Percentiles rank a stretch among this genome's conserved stretches.
Conservation (phyloP, 2,888 invertebrate species). For the Elgonia sp. region DNA sequence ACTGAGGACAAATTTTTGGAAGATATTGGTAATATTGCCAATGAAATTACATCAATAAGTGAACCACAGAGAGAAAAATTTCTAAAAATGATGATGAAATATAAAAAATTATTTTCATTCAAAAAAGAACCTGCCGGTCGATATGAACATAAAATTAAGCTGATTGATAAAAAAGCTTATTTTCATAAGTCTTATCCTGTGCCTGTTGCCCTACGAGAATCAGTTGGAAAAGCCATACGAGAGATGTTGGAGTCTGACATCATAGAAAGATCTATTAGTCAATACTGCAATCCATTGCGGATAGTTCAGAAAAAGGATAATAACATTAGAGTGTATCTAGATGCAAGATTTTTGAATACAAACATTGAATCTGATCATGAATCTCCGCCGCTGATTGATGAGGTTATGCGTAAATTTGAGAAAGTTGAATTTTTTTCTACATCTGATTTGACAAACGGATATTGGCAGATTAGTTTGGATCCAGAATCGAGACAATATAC, state of each 20-base stretch:
- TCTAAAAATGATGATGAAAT: slow-evolving; percentile 12
- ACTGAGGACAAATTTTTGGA: neutral
- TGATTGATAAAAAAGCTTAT: slow-evolving; percentile 14
- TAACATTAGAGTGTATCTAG: too few relatives aligned
- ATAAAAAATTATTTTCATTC: slow-evolving; percentile 72
- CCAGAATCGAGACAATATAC: too few relatives aligned
- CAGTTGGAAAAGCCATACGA: slow-evolving; percentile 77
- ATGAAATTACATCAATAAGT: neutral
- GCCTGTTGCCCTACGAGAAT: slow-evolving; percentile 77
- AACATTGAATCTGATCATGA: too few relatives aligned
- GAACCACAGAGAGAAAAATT: neutral
- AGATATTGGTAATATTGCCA: neutral
- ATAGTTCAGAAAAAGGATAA: too few relatives aligned
- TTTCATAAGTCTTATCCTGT: slow-evolving; percentile 79
- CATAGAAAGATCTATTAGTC: slow-evolving; percentile 79
- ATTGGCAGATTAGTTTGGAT: too few relatives aligned
- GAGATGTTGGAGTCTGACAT: slow-evolving; percentile 79
- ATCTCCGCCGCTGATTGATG: too few relatives aligned
- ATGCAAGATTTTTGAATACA: too few relatives aligned
- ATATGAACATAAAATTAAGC: slow-evolving; percentile 18
- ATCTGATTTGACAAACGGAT: too few relatives aligned
- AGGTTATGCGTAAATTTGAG: too few relatives aligned
- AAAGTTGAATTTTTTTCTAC: too few relatives aligned
- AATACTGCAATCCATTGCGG: too few relatives aligned
- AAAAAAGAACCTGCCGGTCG: slow-evolving; percentile 72